A percentile compares a stretch with the other conserved stretches of the same genome.
Conservation (phyloP, 1,140 invertebrate genomes). For the Diabrotica virgifera region DNA sequence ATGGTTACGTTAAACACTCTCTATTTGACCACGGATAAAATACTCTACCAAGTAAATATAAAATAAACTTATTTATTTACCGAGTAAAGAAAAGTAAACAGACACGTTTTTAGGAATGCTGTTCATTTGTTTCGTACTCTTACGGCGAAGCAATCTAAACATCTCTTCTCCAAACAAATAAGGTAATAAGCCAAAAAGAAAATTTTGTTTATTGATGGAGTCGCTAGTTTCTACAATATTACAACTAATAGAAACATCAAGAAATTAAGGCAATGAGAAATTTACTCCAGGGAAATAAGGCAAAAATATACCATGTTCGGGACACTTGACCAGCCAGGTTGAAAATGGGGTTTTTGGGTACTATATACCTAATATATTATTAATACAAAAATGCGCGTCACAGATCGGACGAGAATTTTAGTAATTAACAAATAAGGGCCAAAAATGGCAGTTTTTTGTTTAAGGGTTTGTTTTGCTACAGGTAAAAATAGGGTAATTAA, state of each 20-base stretch:
- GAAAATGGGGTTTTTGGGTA: too few relatives aligned
- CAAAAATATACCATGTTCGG: too few relatives aligned
- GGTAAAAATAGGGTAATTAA: too few relatives aligned
- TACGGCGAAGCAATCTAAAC: background rate
- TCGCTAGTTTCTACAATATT: background rate
- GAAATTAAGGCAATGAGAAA: too few relatives aligned
- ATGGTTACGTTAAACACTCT: constrained; percentile 11
- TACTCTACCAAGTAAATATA: constrained; percentile 11
- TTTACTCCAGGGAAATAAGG: too few relatives aligned
- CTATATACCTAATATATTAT: too few relatives aligned
- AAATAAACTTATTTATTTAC: constrained; percentile 20
- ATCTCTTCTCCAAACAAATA: background rate
- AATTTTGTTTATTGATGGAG: background rate
- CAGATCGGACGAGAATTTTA: too few relatives aligned
- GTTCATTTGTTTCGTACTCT: constrained; percentile 4
- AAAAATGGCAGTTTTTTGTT: too few relatives aligned
- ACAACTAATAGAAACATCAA: background rate
- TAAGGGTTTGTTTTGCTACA: too few relatives aligned
- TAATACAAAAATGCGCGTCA: too few relatives aligned
- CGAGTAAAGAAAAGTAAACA: constrained; percentile 8
- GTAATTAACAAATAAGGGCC: too few relatives aligned
- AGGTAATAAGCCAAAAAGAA: background rate
- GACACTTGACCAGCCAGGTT: too few relatives aligned
- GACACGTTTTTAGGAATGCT: constrained; percentile 5
- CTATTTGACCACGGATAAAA: constrained; percentile 13